Evolutionary conservation across 2,888 invertebrate species (phyloP), one percentile per base, ranked within the genome.

Genomic region (Parnassius apollo): DNA sequence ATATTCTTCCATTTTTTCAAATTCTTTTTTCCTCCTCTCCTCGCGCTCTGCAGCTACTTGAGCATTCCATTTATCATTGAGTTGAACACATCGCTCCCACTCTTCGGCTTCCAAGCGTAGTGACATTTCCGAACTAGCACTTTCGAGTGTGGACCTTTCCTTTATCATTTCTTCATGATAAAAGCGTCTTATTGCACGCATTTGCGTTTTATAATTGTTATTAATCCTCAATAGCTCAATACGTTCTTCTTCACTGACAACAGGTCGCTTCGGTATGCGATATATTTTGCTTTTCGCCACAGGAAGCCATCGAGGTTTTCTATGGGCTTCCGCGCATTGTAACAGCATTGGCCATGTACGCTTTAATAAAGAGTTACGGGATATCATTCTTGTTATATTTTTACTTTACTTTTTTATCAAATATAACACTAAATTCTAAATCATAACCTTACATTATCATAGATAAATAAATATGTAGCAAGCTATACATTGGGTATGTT

Each of bases 271-370:
- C 0, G 96, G 94, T 65, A 97, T 92, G 68, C 94, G 93, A 83
- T 94, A 97, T 56, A 95, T 69, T 91, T 97, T 97, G 70, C 94
- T 94, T 87, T 96, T 96, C 0, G 97, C 97, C 12, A 93, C 94
- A 2, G 96, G 96, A 55, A 96, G 62, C 96, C 96, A 96, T 67
- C 94, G 88, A 0, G 97, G 97, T 83, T 97, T 97, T 70, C 96
- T 92, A 64, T 90, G 90, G 11, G 85, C 86, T 64, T 81, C 78
- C 0, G 87, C 89, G 46, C 73, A 75, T 73, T 91, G 91, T 65
- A 83, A 68, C 0, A 90, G 22, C 48, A 85, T 67, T 3, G 90
- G 91, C 70, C 80, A 75, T 35, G 82, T 73, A 13, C 85, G 78
- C 67, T 83, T 86, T n/a, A 88, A 65, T 22, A 88, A 65, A 2